Conservation (phyloP, 2,888 invertebrate genomes). For the Phortica okadai region DNA sequence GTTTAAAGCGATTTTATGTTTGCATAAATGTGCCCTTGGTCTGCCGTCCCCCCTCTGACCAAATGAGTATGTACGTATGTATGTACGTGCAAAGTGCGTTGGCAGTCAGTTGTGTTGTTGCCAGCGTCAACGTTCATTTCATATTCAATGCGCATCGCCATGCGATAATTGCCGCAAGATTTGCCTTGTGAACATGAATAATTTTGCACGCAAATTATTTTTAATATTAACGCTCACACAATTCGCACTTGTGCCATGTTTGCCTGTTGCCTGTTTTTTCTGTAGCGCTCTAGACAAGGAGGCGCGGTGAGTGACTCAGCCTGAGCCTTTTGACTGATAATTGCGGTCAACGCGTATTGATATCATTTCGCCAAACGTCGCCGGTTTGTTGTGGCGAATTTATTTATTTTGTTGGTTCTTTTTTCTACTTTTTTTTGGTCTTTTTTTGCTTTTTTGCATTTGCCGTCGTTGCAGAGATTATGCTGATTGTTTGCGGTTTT, state of each 20-base stretch:
- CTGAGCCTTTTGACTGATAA: constrained; percentile 1
- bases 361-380: constrained; percentile 16
- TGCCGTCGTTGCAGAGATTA: not conserved
- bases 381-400: not conserved
- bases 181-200: constrained; percentile 65
- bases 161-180: constrained; percentile 67
- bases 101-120: not conserved
- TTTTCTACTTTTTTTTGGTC: not conserved
- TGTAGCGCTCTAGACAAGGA: not conserved
- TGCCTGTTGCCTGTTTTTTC: not conserved
- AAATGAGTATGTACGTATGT: constrained; percentile 6
- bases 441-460: not conserved
- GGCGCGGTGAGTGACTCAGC: not conserved
- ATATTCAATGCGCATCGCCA: constrained; percentile 46
- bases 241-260: not conserved
- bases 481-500: constrained; percentile 27
- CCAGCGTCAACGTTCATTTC: constrained; percentile 37
- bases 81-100: not conserved
- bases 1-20: constrained; percentile 66
- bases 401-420: constrained; percentile 6
- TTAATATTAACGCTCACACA: constrained; percentile 59
- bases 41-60: not conserved
- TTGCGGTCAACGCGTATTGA: constrained; percentile 28
- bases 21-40: constrained; percentile 33
- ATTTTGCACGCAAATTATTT: constrained; percentile 67